Evolutionary conservation across 2,888 invertebrate species (phyloP), one percentile per base, ranked within the genome.

Genomic region (Arrhopalites spinosus): DNA sequence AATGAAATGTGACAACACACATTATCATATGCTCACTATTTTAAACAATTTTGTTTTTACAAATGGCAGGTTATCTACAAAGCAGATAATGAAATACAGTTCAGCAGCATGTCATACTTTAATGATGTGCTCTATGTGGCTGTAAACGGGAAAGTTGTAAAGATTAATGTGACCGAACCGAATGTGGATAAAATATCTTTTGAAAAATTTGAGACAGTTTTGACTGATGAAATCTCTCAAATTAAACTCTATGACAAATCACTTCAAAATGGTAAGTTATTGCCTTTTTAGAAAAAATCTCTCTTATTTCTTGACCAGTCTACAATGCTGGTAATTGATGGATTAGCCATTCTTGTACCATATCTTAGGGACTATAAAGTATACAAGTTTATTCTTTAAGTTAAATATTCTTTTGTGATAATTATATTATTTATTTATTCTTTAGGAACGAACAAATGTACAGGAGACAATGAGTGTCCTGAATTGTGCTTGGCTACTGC

Each of bases 401-500:
- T 53, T 20, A 2, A 53, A 53, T 53, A 53, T 53, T 53, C 3
- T 53, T 29, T 36, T 66, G 2, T 56, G 53, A 53, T 53, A 13
- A n/a, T n/a, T n/a, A n/a, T n/a, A n/a, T n/a, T n/a, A n/a, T n/a
- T n/a, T n/a, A n/a, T n/a, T n/a, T n/a, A 79, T 74, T 82, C 84
- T 86, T n/a, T n/a, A n/a, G n/a, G 86, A 13, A 84, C 85, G 71
- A 87, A 87, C 80, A 84, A 88, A 77, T 87, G 87, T 77, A 84
- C 85, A 25, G 79, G 81, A 7, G 85, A 85, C 63, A 83, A 84
- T 71, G 83, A 83, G 53, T 94, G 94, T 85, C 87, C 90, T 0
- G 91, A 93, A 83, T 87, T 94, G 81, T 93, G 94, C 86, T 86
- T 94, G 80, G 87, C 89, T 15, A 88, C 88, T 43, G 90, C 90